These are phyloP conservation scores for Venturia canescens DNA, from an alignment of 1,140 invertebrate species.

Conservation along the genomic window DNA sequence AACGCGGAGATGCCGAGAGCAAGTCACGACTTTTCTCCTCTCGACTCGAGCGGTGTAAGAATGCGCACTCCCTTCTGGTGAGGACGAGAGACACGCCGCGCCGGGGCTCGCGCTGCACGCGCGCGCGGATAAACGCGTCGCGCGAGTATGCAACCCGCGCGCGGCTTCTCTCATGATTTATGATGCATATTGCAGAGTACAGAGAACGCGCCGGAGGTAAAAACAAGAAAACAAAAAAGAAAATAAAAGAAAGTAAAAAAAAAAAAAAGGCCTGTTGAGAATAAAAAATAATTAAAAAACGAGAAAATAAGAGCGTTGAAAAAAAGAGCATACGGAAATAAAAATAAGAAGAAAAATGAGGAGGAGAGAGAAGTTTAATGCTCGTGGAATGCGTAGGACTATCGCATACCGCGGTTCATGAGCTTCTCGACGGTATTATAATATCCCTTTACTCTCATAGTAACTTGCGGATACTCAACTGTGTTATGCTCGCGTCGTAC, in stretches of 20 bases:
- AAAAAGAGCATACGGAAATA: neutral
- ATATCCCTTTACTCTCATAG: neutral
- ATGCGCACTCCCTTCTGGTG: slow-evolving; percentile 5
- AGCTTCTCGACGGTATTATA: slow-evolving; percentile 37
- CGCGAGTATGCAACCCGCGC: slow-evolving; percentile 12
- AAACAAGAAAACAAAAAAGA: neutral
- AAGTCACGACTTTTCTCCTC: slow-evolving; percentile 19
- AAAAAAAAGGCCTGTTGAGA: too few relatives aligned
- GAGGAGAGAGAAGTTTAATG: slow-evolving; percentile 34
- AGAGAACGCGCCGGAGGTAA: slow-evolving; percentile 32
- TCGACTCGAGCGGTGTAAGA: slow-evolving; percentile 2
- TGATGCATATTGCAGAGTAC: slow-evolving; percentile 34
- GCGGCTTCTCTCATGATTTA: slow-evolving; percentile 45
- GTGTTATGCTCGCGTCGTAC: slow-evolving; percentile 8
- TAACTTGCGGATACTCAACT: neutral
- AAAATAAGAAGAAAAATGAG: neutral
- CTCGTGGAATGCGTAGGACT: slow-evolving; percentile 47
- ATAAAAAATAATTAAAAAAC: too few relatives aligned
- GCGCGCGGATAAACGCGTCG: slow-evolving; percentile 30
- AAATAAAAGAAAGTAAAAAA: neutral
- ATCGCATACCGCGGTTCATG: slow-evolving; percentile 46
- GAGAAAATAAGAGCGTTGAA: too few relatives aligned
- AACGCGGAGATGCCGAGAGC: slow-evolving; percentile 6
- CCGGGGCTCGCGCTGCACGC: neutral
- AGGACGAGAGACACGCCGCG: neutral